These are phyloP conservation scores for Monodelphis domestica DNA, from an alignment of 2,797 vertebrate genomes.

Conservation along the genomic window DNA sequence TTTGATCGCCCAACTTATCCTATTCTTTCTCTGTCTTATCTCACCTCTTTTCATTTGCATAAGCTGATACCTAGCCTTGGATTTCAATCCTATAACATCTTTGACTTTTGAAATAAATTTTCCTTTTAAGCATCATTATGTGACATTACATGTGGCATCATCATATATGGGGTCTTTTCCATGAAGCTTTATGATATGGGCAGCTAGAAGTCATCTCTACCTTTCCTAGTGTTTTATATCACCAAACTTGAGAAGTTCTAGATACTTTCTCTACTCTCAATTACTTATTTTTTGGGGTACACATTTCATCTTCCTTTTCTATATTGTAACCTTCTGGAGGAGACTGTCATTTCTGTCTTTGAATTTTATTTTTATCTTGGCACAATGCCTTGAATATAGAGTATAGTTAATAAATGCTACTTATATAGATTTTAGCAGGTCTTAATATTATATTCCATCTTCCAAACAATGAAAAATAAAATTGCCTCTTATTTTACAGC, in stretches of 20 bases:
- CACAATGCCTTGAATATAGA: background rate
- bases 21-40: background rate
- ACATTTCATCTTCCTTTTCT: background rate
- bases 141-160: background rate
- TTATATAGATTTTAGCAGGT: background rate
- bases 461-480: constrained; percentile 33
- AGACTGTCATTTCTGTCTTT: background rate
- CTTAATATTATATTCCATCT: constrained; percentile 20
- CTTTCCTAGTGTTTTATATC: background rate
- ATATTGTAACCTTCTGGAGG: background rate
- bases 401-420: background rate
- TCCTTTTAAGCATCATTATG: background rate
- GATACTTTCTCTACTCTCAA: background rate
- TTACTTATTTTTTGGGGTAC: background rate
- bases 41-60: background rate
- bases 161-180: too few relatives aligned
- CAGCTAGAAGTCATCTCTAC: background rate
- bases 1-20: background rate
- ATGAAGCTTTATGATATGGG: background rate
- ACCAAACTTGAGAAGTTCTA: background rate
- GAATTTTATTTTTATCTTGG: background rate
- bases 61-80: background rate
- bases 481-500: constrained; percentile 25
- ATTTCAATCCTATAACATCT: background rate
- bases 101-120: background rate